Evolutionary conservation across 2,797 vertebrate genomes (phyloP), one percentile per base, ranked within the genome.

Genomic region (Coendou prehensilis): DNA sequence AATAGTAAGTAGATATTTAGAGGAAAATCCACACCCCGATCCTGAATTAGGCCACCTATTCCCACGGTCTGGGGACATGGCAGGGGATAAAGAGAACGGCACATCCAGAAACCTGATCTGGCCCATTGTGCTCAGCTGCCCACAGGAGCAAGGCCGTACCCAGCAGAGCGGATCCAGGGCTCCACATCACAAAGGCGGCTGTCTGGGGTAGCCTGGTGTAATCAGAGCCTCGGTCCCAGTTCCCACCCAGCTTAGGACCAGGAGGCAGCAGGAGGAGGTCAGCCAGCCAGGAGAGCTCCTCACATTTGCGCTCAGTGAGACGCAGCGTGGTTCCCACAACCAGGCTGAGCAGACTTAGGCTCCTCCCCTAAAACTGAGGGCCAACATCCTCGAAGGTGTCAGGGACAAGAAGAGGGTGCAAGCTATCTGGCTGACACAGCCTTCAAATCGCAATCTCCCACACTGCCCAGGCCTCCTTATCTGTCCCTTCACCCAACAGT

Each of bases 201-300:
- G 50, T 61, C 96, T 57, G 89, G 95, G 96, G 91, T 93, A 97
- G 82, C 92, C 41, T 9, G 78, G 94, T 69, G 96, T 71, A 97
- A 97, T 89, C 67, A 1, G 59, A 98, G 54, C 81, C 33, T 69
- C 2, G 11, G 64, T 15, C 64, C 47, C 0, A 0, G 14, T 87
- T 96, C 93, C 94, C 96, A 94, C 81, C 73, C 94, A 71, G 97
- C 95, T 96, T 69, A 97, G 87, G 73, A 10, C 4, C 11, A 0
- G 22, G 87, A 0, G 5, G 4, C 64, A 63, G 89, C 59, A 10
- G 61, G 8, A 63, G 67, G 87, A 59, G 87, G 86, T 41, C 28
- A 6, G 67, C 59, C 54, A 91, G 89, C 69, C n/a, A 59, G 52
- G 41, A 64, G 64, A 97, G 63, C 26, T 14, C 54, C 41, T 80